Evolutionary conservation across 1,140 invertebrate genomes (phyloP).

Genomic region (Thaumatotibia leucotreta): DNA sequence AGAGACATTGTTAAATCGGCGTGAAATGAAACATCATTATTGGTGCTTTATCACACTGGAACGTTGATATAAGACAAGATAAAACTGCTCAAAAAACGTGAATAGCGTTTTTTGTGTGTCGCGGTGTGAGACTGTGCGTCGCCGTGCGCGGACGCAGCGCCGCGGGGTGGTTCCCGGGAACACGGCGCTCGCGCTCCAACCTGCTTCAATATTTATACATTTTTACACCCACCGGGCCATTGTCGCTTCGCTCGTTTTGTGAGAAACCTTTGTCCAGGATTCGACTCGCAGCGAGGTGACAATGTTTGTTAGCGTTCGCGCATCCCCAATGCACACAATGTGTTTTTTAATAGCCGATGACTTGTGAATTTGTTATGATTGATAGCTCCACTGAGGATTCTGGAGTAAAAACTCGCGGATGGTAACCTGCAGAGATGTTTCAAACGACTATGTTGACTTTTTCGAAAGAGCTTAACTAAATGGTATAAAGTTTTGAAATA

Average conservation of each 20-base stretch:
- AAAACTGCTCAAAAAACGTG: conserved; percentile 55
- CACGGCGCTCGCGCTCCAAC: conserved; percentile 25
- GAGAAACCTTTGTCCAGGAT: conserved; percentile 59
- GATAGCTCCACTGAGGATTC: conserved; percentile 48
- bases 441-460: conserved; percentile 5
- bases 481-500: not conserved
- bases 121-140: conserved; percentile 65
- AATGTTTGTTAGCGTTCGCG: conserved; percentile 69
- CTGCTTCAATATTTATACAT: conserved; percentile 62
- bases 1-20: conserved; percentile 55
- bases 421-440: conserved; percentile 25
- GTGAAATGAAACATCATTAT: conserved; percentile 72
- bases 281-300: conserved; percentile 60
- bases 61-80: conserved; percentile 65
- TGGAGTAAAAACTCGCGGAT: conserved; percentile 45
- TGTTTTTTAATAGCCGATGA: conserved; percentile 72
- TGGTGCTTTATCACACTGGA: conserved; percentile 67
- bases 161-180: conserved; percentile 20
- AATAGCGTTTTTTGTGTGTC: conserved; percentile 62
- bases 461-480: conserved; percentile 9
- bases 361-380: conserved; percentile 74
- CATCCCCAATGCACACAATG: conserved; percentile 59
- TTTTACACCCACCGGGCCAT: conserved; percentile 62
- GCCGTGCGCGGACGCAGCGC: conserved; percentile 54
- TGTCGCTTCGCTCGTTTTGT: conserved; percentile 48